A percentile compares a stretch with the other conserved stretches of the same genome.
These are phyloP conservation scores for Acomys russatus DNA, from an alignment of 2,797 vertebrate species.

Conservation along the genomic window DNA sequence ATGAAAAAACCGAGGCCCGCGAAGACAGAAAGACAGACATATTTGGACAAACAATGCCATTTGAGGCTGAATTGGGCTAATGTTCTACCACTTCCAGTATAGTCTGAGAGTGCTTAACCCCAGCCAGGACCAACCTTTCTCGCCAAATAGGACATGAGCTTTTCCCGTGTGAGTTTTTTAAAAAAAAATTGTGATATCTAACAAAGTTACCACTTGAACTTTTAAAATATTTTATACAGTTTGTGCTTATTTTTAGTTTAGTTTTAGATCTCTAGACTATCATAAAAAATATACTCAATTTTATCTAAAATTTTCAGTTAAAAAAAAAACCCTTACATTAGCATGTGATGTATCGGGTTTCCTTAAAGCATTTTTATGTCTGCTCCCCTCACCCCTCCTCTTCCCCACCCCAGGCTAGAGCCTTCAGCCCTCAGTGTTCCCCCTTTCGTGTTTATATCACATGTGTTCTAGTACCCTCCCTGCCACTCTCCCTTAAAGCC, in stretches of 20 bases:
- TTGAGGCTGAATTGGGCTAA: not conserved
- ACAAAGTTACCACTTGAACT: not conserved
- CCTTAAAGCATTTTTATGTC: not conserved
- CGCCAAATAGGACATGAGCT: rapidly evolving
- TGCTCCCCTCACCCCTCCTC: not conserved
- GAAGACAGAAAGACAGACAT: not conserved
- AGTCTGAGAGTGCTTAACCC: not conserved
- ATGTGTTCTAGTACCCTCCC: rapidly evolving
- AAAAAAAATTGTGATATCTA: not conserved
- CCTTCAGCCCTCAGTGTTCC: not conserved
- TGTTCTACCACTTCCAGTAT: not conserved
- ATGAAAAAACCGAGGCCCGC: not conserved
- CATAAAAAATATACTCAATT: not conserved
- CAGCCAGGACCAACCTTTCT: not conserved
- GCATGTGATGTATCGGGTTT: not conserved
- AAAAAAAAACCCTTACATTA: not conserved
- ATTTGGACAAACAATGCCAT: not conserved
- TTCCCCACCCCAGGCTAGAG: not conserved
- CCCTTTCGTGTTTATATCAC: not conserved
- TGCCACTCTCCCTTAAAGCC: not conserved
- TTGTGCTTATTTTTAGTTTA: not conserved
- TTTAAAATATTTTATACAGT: not conserved
- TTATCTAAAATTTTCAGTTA: not conserved
- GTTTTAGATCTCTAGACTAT: not conserved
- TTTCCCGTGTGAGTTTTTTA: not conserved